Percentiles rank a stretch among this genome's conserved stretches.
phyloP scores from a whole-genome alignment of 2,113 vertebrate genomes.

The Epinephelus fuscoguttatus region DNA sequence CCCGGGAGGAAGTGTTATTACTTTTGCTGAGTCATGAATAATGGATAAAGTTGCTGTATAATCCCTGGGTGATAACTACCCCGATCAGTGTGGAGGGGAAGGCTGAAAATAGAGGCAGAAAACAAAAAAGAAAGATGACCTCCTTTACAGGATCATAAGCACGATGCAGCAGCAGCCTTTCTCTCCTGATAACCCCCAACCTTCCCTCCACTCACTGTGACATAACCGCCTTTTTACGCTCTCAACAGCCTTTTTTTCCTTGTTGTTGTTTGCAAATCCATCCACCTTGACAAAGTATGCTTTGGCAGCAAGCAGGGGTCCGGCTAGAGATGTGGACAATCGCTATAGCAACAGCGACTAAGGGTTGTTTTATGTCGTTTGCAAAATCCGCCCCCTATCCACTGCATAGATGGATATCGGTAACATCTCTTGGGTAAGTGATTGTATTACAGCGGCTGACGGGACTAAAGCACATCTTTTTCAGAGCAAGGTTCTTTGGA shows the following conservation, averaged over 20 bases:
- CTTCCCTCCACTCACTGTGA: slow-evolving; percentile 9
- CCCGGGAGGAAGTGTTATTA: slow-evolving; percentile 60
- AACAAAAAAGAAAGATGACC: slow-evolving; percentile 41
- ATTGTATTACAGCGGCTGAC: slow-evolving; percentile 70
- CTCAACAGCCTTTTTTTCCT: slow-evolving; percentile 12
- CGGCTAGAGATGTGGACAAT: slow-evolving; percentile 28
- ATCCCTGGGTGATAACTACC: slow-evolving; percentile 58
- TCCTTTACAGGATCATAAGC: slow-evolving; percentile 19
- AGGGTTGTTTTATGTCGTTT: slow-evolving; percentile 44
- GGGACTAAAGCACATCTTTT: slow-evolving; percentile 71
- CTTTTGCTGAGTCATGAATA: slow-evolving; percentile 79
- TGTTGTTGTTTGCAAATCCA: slow-evolving; percentile 47
- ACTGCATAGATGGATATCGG: slow-evolving; percentile 59
- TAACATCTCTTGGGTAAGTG: slow-evolving; percentile 71
- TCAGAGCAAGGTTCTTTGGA: slow-evolving; percentile 60
- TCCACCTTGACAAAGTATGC: slow-evolving; percentile 46
- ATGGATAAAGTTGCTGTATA: slow-evolving; percentile 71
- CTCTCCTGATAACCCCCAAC: slow-evolving; percentile 4
- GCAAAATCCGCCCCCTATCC: slow-evolving; percentile 41
- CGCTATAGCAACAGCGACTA: slow-evolving; percentile 43
- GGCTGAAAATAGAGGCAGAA: slow-evolving; percentile 33
- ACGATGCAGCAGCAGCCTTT: not conserved
- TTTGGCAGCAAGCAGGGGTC: slow-evolving; percentile 32
- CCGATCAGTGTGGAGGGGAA: slow-evolving; percentile 26
- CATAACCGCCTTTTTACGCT: slow-evolving; percentile 7